A percentile compares a stretch with the other conserved stretches of the same genome.
Evolutionary conservation across 1,140 invertebrate genomes (phyloP).

Genomic region (Cyclargus thomasi): DNA sequence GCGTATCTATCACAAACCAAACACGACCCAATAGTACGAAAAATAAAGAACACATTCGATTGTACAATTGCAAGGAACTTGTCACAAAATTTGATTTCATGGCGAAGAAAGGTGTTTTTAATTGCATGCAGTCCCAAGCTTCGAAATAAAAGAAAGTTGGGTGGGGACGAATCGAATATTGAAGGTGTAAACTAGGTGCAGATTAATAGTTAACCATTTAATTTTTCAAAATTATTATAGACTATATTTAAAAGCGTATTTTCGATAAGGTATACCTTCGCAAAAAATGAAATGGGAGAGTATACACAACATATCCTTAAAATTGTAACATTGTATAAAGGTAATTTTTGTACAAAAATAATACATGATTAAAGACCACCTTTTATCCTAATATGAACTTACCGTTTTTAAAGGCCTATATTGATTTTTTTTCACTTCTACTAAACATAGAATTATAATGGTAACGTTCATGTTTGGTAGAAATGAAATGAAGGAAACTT

Average conservation of each 20-base stretch:
- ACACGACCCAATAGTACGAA: constrained; percentile 18
- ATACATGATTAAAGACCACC: no score
- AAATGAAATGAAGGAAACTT: neutral
- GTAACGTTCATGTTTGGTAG: neutral
- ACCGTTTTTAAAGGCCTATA: no score
- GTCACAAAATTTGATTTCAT: constrained; percentile 30
- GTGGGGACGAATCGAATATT: neutral
- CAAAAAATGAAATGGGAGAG: no score
- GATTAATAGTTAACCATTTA: neutral
- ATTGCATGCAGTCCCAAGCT: constrained; percentile 31
- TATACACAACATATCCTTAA: no score
- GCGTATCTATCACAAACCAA: constrained; percentile 36
- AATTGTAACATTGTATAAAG: no score
- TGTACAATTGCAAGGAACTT: constrained; percentile 20
- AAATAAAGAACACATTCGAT: constrained; percentile 9
- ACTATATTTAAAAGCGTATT: no score
- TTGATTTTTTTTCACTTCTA: no score
- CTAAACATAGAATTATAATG: no score
- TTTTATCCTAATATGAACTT: no score
- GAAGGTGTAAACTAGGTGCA: neutral
- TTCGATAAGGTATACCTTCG: no score
- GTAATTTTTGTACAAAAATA: no score
- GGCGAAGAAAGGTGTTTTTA: constrained; percentile 28
- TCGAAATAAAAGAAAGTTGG: constrained; percentile 14
- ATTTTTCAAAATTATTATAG: neutral